Evolutionary conservation across 2,888 invertebrate species (phyloP).

Genomic region (Myathropa florea): DNA sequence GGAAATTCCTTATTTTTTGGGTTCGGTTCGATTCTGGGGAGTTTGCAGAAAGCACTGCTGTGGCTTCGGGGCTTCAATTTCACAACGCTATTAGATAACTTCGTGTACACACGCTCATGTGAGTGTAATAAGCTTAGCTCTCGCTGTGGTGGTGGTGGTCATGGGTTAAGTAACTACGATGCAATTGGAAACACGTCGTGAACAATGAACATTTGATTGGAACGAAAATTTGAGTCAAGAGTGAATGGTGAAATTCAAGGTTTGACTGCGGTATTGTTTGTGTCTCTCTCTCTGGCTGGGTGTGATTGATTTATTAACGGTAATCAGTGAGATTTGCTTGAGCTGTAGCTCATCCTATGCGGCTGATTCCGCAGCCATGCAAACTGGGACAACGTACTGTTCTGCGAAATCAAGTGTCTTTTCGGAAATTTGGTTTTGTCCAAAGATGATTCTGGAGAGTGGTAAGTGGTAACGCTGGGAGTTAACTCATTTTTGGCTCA

Average conservation of each 20-base stretch:
- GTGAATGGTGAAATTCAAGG: slow-evolving; percentile 7
- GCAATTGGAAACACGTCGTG: slow-evolving; percentile 4
- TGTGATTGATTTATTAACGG: not conserved
- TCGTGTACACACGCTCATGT: not conserved
- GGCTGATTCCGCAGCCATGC: no score
- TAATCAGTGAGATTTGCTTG: not conserved
- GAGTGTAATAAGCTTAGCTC: slow-evolving; percentile 12
- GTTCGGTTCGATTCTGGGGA: not conserved
- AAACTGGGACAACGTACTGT: no score
- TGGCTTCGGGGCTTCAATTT: slow-evolving; percentile 52
- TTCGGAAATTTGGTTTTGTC: no score
- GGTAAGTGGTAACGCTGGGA: no score
- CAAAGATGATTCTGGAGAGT: no score
- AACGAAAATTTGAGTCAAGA: not conserved
- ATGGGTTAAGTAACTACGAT: slow-evolving; percentile 6
- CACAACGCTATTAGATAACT: slow-evolving; percentile 1
- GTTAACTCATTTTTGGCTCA: no score
- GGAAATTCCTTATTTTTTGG: slow-evolving; percentile 6
- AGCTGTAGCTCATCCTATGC: not conserved
- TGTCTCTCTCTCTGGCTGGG: not conserved
- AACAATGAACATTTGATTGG: slow-evolving; percentile 17
- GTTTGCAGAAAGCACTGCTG: slow-evolving; percentile 35
- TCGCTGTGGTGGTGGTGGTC: no score
- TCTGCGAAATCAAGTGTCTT: no score
- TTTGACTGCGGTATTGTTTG: not conserved